Evolutionary conservation across 2,888 invertebrate genomes (phyloP).

Genomic region (Drosophila macrothrix): DNA sequence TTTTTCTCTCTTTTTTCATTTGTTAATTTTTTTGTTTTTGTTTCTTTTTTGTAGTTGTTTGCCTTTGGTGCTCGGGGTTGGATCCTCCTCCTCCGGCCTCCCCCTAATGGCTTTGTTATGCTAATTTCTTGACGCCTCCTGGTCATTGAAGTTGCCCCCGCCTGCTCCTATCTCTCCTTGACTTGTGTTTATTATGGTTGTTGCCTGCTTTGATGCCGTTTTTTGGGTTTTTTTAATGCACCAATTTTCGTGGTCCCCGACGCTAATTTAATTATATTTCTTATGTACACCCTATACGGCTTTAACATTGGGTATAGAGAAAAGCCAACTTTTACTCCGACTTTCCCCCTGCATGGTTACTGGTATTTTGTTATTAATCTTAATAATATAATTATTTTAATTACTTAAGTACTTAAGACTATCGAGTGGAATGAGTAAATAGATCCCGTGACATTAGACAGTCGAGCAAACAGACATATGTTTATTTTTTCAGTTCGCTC

Average conservation of each 20-base stretch:
- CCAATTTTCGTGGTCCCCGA: slow-evolving; percentile 41
- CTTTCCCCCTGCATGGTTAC: neutral
- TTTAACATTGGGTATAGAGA: neutral
- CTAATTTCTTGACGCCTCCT: slow-evolving; percentile 75
- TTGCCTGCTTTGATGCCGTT: slow-evolving; percentile 44
- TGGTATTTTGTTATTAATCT: neutral
- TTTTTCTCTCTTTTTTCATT: neutral
- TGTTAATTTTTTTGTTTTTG: neutral
- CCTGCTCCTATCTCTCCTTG: slow-evolving; percentile 7
- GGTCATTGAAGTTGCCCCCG: slow-evolving; percentile 58
- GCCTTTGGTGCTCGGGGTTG: slow-evolving; percentile 14
- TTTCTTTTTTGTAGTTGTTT: slow-evolving; percentile 13
- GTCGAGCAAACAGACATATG: slow-evolving; percentile 1
- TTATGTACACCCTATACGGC: slow-evolving; percentile 12
- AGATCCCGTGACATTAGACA: neutral
- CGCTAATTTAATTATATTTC: slow-evolving; percentile 68
- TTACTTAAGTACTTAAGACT: neutral
- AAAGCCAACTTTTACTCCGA: neutral
- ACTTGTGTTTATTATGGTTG: slow-evolving; percentile 31
- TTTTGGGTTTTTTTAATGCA: slow-evolving; percentile 33
- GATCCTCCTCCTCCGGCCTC: slow-evolving; percentile 32
- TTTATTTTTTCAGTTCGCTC: neutral
- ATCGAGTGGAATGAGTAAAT: neutral
- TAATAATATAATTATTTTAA: neutral
- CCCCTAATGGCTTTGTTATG: slow-evolving; percentile 74